Conservation (phyloP, 2,888 invertebrate species). For the Dicycla oo region DNA sequence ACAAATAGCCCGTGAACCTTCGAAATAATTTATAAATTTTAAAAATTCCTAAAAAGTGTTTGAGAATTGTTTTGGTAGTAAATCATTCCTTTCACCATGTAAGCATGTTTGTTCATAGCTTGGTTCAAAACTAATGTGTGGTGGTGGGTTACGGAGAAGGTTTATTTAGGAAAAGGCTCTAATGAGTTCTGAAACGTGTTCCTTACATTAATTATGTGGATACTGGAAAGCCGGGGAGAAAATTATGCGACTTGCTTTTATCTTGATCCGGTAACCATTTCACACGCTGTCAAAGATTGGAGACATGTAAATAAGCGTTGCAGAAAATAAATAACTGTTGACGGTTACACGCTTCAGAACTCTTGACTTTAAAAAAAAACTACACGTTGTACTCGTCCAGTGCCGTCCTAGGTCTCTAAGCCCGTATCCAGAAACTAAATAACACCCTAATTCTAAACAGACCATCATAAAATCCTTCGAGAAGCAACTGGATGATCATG, state of each 20-base stretch:
- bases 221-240: too few species aligned
- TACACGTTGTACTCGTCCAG: conserved; percentile 41
- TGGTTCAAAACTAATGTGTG: conserved; percentile 49
- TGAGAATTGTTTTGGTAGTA: conserved; percentile 1
- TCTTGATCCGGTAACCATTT: too few species aligned
- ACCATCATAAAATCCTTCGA: conserved; percentile 79
- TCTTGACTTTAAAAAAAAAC: background rate
- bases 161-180: background rate
- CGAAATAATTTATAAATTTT: too few species aligned
- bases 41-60: too few species aligned
- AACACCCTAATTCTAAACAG: conserved; percentile 75
- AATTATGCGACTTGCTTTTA: too few species aligned
- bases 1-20: too few species aligned
- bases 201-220: too few species aligned
- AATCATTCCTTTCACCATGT: conserved; percentile 15
- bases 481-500: conserved; percentile 86
- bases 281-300: too few species aligned
- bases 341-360: conserved; percentile 20
- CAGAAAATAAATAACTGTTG: too few species aligned
- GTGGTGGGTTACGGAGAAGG: conserved; percentile 47
- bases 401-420: conserved; percentile 35
- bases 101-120: conserved; percentile 59
- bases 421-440: conserved; percentile 24
- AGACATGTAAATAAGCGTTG: too few species aligned
- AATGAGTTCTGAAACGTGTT: conserved; percentile 40